Conservation (phyloP, 2,113 vertebrate species). For the Neogobius melanostomus region DNA sequence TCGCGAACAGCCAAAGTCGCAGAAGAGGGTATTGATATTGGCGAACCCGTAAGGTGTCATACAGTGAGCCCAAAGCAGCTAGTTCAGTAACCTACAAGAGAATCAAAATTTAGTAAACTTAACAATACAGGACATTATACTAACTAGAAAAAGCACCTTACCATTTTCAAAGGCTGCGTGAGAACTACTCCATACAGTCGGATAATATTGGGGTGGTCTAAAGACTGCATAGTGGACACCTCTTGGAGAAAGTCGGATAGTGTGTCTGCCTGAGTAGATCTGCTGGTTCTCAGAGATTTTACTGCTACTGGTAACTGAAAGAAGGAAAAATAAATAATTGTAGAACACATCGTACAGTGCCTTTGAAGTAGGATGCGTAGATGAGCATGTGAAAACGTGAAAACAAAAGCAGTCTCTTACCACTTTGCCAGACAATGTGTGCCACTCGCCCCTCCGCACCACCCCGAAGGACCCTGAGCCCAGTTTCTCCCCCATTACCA, state of each 20-base stretch:
- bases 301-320: conserved; percentile 83
- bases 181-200: conserved; percentile 85
- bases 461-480: conserved; percentile 88
- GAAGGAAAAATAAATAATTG: background rate
- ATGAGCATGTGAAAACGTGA: background rate
- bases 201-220: conserved; percentile 87
- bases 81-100: conserved; percentile 85
- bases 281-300: conserved; percentile 79
- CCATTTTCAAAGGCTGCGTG: conserved; percentile 89
- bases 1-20: conserved; percentile 83
- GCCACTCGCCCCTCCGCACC: conserved; percentile 84
- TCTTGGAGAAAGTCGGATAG: conserved; percentile 87
- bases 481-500: conserved; percentile 78
- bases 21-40: conserved; percentile 75
- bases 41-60: conserved; percentile 76
- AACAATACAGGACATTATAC: background rate
- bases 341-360: background rate
- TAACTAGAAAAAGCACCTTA: conserved; percentile 38
- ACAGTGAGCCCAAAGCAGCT: conserved; percentile 81
- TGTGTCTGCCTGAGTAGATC: conserved; percentile 68
- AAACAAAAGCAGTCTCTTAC: conserved; percentile 68
- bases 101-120: background rate
- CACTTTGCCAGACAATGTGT: conserved; percentile 73
- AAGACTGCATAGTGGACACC: conserved; percentile 84
- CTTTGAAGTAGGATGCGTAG: background rate